Evolutionary conservation across 2,797 vertebrate genomes (phyloP), one percentile per base, ranked within the genome.

Genomic region (Gila robusta): DNA sequence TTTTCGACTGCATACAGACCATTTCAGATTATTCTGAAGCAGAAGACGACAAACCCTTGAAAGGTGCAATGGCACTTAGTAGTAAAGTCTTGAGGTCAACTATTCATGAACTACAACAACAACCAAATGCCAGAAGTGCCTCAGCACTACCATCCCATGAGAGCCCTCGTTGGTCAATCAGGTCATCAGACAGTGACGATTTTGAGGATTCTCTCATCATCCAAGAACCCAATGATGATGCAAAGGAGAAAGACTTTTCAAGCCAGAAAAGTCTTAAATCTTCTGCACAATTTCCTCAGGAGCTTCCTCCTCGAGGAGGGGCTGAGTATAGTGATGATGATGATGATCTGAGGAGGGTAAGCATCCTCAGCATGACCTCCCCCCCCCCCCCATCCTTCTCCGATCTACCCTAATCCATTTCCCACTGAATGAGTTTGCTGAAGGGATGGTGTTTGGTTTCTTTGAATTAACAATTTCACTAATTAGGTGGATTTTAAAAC

Each of bases 291-390:
- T 93, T 95, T 62, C 88, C 92, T 0, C 95, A 95, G 59, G 94
- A 93, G 35, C 95, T 92, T 74, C 82, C 87, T 85, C 66, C 87
- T 21, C 92, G 90, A 66, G 91, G 90, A 80, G 84, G 77, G 28
- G 92, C 90, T 88, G 90, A 90, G 80, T 90, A 59, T 35, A 92
- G 91, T 54, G 93, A 95, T 82, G 94, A 90, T 84, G 90, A 96
- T 84, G 90, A 93, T 80, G 93, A 94, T 86, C 94, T 98, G 69
- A 94, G 93, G 90, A 97, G 97, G 96, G 98, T 99, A 96, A 96
- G 91, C 87, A 32, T 88, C 89, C 59, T 89, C 87, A 84, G 86
- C 92, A 92, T 93, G 92, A 69, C 83, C 49, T 28, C 73, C 83
- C 69, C 84, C 85, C 87, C 88, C 78, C 47, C 89, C 89, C 21